Base-by-base conservation (phyloP, 2,113 vertebrate genomes). In the Mus spicilegus region DNA sequence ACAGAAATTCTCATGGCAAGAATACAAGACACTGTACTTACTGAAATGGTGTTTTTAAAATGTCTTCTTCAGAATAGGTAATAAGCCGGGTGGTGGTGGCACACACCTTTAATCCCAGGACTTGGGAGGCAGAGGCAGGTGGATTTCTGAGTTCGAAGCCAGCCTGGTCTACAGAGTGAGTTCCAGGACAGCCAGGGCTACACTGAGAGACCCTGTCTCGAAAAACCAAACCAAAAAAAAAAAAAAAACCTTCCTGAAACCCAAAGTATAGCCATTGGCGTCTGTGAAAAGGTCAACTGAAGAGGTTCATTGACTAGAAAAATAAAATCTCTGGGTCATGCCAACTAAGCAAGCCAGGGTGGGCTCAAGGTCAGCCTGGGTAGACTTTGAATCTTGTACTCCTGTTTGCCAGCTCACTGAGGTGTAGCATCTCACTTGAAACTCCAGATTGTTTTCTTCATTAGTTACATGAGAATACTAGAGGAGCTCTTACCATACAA, bases 31-130 rank as follows among this genome's bases (percentile, higher is more conserved):
- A 20, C 69, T 63, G 24, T 49, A 93, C 46, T 70, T 58, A 76
- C 33, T 56, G 26, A 20, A n/a, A 46, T 80, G 72, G 33, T 75
- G 20, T 87, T 93, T 87, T 90, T n/a, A 90, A 92, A 78, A 39
- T n/a, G 26, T 26, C 51, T 87, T 65, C 4, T 87, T 93, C 36
- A 88, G 72, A 93, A 90, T 69, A 84, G 46, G 5, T 73, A 61
- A 67, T 73, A 54, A 67, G 82, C 42, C 42, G 42, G 42, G 42
- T 42, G 42, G 42, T 42, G 42, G 42, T 42, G 42, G 42, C 42
- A 42, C 42, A 2, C 42, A 42, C 42, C 42, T 42, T 42, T 42
- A 42, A 42, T 42, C 42, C 42, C 42, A 42, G 42, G 42, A 42
- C 42, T 42, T 42, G 42, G 42, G 42, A 42, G 42, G 42, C 42